Conservation (phyloP, 2,797 vertebrate genomes). For the Diglossa cyanea region DNA sequence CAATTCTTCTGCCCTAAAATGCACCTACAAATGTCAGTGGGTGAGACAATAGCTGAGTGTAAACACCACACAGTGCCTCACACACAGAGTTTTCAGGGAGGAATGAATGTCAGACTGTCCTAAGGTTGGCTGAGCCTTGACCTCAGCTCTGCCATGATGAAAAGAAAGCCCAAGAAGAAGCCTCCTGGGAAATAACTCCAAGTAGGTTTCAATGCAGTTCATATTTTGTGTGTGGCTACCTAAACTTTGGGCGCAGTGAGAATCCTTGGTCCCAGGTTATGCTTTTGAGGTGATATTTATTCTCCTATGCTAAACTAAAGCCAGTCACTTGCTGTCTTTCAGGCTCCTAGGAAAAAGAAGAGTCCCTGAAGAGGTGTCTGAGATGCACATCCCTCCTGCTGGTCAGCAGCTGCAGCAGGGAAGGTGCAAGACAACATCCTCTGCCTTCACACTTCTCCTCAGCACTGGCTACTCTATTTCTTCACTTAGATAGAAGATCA, state of each 20-base stretch:
- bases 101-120: neutral
- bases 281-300: neutral
- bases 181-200: neutral
- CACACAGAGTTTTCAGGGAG: neutral
- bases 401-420: rapidly evolving
- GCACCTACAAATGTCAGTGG: neutral
- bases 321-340: neutral
- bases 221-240: neutral
- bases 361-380: neutral
- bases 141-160: neutral
- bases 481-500: neutral
- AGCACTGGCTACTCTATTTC: neutral
- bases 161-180: neutral
- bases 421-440: neutral
- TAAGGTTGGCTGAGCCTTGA: neutral
- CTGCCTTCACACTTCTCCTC: neutral
- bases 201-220: neutral
- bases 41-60: neutral
- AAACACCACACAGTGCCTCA: neutral
- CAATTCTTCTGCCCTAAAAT: neutral
- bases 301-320: neutral
- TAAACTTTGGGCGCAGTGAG: neutral
- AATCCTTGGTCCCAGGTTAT: neutral
- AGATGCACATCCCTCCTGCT: rapidly evolving
- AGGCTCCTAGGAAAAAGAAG: neutral